Base-by-base conservation (phyloP, 2,113 vertebrate genomes). In the Barbus barbus region DNA sequence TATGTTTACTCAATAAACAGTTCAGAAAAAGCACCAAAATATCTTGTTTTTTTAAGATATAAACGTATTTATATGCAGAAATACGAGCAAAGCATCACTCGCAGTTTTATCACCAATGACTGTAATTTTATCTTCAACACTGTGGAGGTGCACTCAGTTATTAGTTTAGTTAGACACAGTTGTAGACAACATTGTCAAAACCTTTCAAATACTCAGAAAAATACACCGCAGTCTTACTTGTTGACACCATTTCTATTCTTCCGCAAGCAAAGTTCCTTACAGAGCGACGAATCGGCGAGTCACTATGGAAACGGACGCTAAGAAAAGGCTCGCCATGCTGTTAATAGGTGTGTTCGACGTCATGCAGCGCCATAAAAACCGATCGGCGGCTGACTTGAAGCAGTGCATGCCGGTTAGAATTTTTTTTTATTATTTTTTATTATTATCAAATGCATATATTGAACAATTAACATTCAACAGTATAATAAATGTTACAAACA, bases 171-270 rank as follows among this genome's bases (percentile, higher is more conserved):
- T 6, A 65, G 3, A 44, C 20, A 46, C 12, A 14, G 26, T 76
- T 20, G 6, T 58, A 44, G 41, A 1, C 33, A 31, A 58, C 6
- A 5, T 16, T 77, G 36, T 0, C 24, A n/a, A 48, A 24, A 7
- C 4, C 13, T 36, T 20, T 22, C 11, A 41, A 78, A 73, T 8
- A 26, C 65, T 65, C 20, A 4, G 4, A 33, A 4, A 63, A 63
- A 79, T 14, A 26, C 5, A 28, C 9, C 0, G 26, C 33, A 44
- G 20, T 24, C n/a, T 65, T 80, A 87, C 86, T 76, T 9, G 61
- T 51, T 87, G 71, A 76, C 3, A 81, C 77, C 86, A 87, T 87
- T 58, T 46, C 53, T 22, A 7, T 20, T 46, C 44, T 46, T 61
- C 36, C 5, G n/a, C n/a, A n/a, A n/a, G n/a, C n/a, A n/a, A n/a